Conservation (phyloP, 2,888 invertebrate genomes). For the Hydrotaea cyrtoneurina region DNA sequence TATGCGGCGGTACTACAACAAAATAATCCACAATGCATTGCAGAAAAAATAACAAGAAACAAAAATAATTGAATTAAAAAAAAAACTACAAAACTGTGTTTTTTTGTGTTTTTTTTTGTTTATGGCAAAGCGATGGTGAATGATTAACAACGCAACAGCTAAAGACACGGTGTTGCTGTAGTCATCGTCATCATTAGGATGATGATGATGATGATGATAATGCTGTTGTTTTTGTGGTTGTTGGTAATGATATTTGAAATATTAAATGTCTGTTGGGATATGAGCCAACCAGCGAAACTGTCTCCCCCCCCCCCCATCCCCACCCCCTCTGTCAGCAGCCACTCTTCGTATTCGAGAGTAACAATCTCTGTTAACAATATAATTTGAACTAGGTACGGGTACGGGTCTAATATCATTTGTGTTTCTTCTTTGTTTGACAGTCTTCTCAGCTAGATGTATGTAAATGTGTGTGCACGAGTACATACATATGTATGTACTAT, state of each 20-base stretch:
- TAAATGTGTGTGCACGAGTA: too few species aligned
- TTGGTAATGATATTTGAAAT: background rate
- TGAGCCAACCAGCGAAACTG: background rate
- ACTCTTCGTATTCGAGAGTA: background rate
- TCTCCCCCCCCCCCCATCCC: background rate
- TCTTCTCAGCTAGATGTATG: background rate
- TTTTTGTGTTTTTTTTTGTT: background rate
- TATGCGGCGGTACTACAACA: too few species aligned
- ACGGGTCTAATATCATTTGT: background rate
- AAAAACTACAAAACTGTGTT: background rate
- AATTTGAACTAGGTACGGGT: background rate
- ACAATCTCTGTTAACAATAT: background rate
- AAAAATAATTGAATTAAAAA: conserved; percentile 5
- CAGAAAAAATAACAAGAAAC: too few species aligned
- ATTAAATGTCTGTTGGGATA: background rate
- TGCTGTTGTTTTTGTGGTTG: background rate
- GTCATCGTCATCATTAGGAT: background rate
- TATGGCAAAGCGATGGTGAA: background rate
- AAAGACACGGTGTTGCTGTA: too few species aligned
- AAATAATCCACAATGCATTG: too few species aligned
- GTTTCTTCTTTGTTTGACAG: background rate
- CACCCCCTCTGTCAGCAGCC: background rate
- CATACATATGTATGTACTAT: too few species aligned
- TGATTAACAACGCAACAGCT: background rate
- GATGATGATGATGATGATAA: background rate